phyloP scores from a whole-genome alignment of 92 coral and sea anemone species.

The Meandrina meandrites region DNA sequence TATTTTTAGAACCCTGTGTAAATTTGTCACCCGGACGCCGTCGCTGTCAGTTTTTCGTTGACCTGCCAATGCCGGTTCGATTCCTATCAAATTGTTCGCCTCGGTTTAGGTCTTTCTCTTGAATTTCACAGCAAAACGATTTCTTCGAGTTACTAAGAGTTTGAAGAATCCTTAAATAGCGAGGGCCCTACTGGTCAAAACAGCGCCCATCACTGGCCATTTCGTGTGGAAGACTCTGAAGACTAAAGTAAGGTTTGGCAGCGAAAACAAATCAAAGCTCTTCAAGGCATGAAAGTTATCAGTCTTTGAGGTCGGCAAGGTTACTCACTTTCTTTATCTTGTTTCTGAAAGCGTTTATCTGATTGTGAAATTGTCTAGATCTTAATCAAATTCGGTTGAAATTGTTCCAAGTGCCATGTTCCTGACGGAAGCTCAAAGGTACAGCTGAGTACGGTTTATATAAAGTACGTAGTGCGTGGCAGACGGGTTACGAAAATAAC shows the following conservation, averaged over 20 bases:
- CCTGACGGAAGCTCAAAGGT: slow-evolving; percentile 9
- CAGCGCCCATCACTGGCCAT: not conserved
- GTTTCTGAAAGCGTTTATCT: not conserved
- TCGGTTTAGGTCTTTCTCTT: not conserved
- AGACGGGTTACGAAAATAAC: too few species aligned
- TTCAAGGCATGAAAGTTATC: not conserved
- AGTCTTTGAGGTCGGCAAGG: not conserved
- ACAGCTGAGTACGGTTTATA: not conserved
- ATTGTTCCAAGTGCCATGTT: not conserved
- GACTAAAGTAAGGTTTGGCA: not conserved
- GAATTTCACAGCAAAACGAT: not conserved
- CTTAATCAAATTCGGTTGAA: not conserved
- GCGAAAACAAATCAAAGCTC: not conserved
- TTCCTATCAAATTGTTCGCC: not conserved
- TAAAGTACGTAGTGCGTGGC: not conserved
- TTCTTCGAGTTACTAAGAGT: not conserved
- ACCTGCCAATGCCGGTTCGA: not conserved
- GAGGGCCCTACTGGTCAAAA: not conserved
- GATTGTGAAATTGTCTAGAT: not conserved
- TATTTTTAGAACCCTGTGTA: slow-evolving; percentile 41
- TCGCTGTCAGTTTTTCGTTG: not conserved
- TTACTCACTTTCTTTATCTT: not conserved
- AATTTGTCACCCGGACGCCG: slow-evolving; percentile 20
- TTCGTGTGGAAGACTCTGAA: not conserved
- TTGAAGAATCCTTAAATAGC: not conserved